Evolutionary conservation across 2,888 invertebrate genomes (phyloP), one percentile per base, ranked within the genome.

Genomic region (Sminthurinus aureus): DNA sequence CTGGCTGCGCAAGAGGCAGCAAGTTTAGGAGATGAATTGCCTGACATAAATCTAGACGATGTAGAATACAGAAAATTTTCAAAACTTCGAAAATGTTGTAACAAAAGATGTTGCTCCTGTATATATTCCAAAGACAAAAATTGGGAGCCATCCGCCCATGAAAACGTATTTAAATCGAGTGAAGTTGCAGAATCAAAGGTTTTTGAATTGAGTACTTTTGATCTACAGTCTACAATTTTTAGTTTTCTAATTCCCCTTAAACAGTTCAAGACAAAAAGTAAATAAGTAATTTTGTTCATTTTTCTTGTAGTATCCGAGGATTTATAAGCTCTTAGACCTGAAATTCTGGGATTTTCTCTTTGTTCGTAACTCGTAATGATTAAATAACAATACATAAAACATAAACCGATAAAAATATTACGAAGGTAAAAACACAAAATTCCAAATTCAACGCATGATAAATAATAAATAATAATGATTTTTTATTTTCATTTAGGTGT

Each of bases 261-360:
- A 69, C 22, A 20, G n/a, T 22, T 69, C n/a, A n/a, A 69, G 0
- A 18, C 22, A 18, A 69, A 22, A 22, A 69, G 3, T 64, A 18
- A 18, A 2, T 64, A 1, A 3, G 15, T 64, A 8, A 0, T 64
- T n/a, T n/a, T 69, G n/a, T 12, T 22, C 4, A 75, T 75, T 51
- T 75, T 8, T 51, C n/a, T 76, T 82, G 6, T 24, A 83, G 83
- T 51, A 71, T 58, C 83, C 83, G 13, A 79, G 24, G 26, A 12
- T 71, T 0, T 78, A 52, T n/a, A 50, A 69, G 26, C 73, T 88
- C 11, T 71, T 88, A 2, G 87, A 88, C 69, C 81, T 79, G 51
- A 81, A 79, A 18, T 13, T 85, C 0, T 84, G 85, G 74, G 88
- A 87, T 51, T 77, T 71, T 2, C 75, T 87, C 1, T 87, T 87